These are phyloP conservation scores for Rhegmatorhina hoffmannsi DNA, from an alignment of 2,113 vertebrate species.

Conservation along the genomic window DNA sequence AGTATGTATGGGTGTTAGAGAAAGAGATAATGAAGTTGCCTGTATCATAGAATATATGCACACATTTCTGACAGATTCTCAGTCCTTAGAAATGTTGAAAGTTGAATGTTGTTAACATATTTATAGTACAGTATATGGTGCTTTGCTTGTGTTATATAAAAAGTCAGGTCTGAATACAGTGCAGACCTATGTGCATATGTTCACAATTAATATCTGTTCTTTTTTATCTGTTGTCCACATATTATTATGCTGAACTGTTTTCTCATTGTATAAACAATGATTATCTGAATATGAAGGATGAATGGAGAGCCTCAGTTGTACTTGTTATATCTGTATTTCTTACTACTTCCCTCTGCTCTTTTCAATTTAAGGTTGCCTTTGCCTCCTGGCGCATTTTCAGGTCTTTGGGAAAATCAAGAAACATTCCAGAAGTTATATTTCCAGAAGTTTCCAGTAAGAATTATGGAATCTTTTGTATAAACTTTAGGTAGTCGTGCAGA, in stretches of 20 bases:
- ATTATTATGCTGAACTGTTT: neutral
- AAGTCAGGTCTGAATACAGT: neutral
- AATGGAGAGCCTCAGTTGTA: neutral
- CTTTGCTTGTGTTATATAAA: neutral
- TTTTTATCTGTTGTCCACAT: neutral
- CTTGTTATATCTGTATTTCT: neutral
- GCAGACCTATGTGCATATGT: neutral
- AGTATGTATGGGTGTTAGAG: neutral
- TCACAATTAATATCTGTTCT: neutral
- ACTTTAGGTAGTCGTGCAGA: neutral
- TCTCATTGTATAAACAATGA: neutral
- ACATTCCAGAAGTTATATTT: conserved; percentile 91
- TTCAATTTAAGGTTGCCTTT: conserved; percentile 85
- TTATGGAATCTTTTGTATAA: neutral
- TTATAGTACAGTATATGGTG: neutral
- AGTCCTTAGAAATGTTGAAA: neutral
- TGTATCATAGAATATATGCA: neutral
- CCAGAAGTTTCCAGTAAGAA: conserved; percentile 90
- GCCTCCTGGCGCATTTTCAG: conserved; percentile 89
- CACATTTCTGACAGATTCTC: neutral
- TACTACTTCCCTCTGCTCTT: neutral
- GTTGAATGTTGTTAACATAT: neutral
- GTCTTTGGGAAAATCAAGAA: conserved; percentile 91
- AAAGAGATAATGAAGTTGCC: neutral
- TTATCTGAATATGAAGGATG: neutral